Evolutionary conservation across 2,888 invertebrate species (phyloP).

Genomic region (Hybos culiciformis): DNA sequence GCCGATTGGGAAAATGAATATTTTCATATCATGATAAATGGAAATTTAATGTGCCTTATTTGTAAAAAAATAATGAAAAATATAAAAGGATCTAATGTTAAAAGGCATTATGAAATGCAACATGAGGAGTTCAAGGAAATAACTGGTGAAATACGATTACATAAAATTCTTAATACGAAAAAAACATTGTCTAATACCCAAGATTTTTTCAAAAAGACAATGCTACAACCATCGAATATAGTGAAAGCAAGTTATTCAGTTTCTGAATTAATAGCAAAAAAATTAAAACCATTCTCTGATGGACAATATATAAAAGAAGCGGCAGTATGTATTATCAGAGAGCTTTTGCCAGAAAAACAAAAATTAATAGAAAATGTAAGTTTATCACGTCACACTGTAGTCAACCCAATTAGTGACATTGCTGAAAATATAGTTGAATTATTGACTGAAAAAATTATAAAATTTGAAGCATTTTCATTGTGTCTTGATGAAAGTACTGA

Average conservation of each 20-base stretch:
- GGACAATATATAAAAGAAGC: constrained; percentile 1
- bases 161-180: neutral
- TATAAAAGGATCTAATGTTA: constrained; percentile 3
- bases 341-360: neutral
- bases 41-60: neutral
- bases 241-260: neutral
- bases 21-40: neutral
- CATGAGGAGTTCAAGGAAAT: neutral
- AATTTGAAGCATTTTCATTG: neutral
- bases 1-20: neutral
- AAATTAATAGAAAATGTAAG: neutral
- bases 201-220: neutral
- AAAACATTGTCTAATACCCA: neutral
- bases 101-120: constrained; percentile 1
- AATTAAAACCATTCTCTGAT: constrained; percentile 1
- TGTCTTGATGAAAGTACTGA: neutral
- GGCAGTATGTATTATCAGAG: neutral
- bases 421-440: neutral
- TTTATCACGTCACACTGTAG: neutral
- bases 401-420: constrained; percentile 1
- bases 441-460: neutral
- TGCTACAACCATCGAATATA: neutral
- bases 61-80: neutral
- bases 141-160: neutral
- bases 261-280: constrained; percentile 1